A percentile compares a stretch with the other conserved stretches of the same genome.
Conservation (phyloP, 2,113 vertebrate genomes). For the Malurus melanocephalus region DNA sequence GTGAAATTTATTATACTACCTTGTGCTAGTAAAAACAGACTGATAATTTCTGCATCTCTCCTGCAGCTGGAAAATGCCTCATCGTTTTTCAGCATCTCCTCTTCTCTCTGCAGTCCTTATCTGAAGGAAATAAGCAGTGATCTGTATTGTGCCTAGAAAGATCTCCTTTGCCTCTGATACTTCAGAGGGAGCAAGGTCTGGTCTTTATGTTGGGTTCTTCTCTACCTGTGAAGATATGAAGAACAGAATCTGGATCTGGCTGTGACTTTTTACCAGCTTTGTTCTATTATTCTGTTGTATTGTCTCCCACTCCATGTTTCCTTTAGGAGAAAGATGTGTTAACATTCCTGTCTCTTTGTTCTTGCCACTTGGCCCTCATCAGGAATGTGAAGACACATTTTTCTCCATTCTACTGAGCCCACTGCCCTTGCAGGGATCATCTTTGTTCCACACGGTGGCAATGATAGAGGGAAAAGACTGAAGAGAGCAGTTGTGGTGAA, state of each 20-base stretch:
- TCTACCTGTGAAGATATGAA: neutral
- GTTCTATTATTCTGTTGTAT: neutral
- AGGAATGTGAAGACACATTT: neutral
- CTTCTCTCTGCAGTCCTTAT: neutral
- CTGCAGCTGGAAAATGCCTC: neutral
- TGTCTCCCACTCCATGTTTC: accelerated
- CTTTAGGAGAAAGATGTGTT: neutral
- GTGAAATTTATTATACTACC: neutral
- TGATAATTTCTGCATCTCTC: neutral
- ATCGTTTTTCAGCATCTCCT: neutral
- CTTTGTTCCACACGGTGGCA: neutral
- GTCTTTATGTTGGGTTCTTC: neutral
- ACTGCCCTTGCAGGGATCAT: neutral
- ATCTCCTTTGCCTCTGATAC: neutral
- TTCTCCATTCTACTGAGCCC: neutral
- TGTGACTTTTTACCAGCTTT: neutral
- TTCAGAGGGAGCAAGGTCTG: neutral
- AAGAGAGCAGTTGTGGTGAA: neutral
- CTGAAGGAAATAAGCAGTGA: neutral
- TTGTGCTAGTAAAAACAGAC: neutral
- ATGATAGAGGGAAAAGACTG: neutral
- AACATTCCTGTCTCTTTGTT: neutral
- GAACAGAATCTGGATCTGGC: neutral
- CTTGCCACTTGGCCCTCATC: neutral
- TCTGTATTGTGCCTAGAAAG: neutral